Evolutionary conservation across 2,113 vertebrate species (phyloP), one percentile per base, ranked within the genome.

Genomic region (Tinamus guttatus): DNA sequence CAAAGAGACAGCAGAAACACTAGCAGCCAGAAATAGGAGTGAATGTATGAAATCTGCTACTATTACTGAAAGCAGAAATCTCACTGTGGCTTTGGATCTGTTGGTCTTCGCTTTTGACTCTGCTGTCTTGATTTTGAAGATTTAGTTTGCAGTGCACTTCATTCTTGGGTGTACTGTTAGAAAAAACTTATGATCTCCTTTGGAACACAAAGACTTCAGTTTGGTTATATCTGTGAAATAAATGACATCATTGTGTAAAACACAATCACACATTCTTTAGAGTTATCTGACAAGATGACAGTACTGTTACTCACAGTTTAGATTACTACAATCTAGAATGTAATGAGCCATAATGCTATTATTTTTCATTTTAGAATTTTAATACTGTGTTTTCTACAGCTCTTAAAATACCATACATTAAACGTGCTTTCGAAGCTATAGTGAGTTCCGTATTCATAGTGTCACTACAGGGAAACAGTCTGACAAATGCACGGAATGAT

Each of bases 311-410:
- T 98, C 94, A 98, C 87, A 96, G 93, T 98, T 97, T 94, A 97
- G 81, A 96, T 96, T 88, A 82, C 85, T 94, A 93, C 65, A 95
- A 75, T 92, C 87, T 77, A 89, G 86, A 95, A 97, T 89, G 94
- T 97, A 98, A 98, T 97, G 96, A 98, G 78, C 93, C 97, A 87
- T 97, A 96, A 97, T 97, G 71, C 90, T 94, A 94, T 98, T 97
- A 97, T 97, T 98, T 98, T 98, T 97, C 95, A 97, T 15, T 74
- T 96, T 96, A 82, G 90, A 97, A 97, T 97, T 96, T 97, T 97
- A 97, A 97, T 96, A 94, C 54, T 97, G 65, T 97, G 51, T 96
- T 98, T 97, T 97, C 83, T 94, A 87, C 58, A 94, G 92, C 94
- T 95, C 78, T 96, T 97, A 96, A 97, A 97, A 97, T 92, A 97